These are phyloP conservation scores for Pseudomyrmex cubaensis DNA, from an alignment of 1,140 invertebrate species.

Conservation along the genomic window DNA sequence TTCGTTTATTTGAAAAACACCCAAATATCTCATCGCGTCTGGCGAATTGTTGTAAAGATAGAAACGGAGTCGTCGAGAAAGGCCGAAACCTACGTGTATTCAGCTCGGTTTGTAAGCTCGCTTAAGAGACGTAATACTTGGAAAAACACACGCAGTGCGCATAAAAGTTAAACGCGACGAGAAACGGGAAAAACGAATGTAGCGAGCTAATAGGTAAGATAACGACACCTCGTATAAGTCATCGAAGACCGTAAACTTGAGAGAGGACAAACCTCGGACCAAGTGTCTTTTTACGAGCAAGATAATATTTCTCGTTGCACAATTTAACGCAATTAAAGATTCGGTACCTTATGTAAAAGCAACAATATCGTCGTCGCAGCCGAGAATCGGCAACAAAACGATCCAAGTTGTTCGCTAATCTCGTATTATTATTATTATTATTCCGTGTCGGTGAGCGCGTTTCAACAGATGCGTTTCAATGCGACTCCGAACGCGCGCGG, in stretches of 20 bases:
- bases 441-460: background rate
- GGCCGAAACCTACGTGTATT: background rate
- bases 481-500: background rate
- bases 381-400: background rate
- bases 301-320: background rate
- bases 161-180: constrained; percentile 19
- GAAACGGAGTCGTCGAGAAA: background rate
- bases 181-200: background rate
- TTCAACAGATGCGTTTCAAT: background rate
- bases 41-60: background rate
- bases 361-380: background rate
- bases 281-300: constrained; percentile 10
- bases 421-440: background rate
- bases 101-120: background rate
- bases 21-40: no score
- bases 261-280: background rate
- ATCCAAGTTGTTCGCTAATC: no score
- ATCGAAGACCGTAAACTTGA: constrained; percentile 11
- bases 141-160: background rate
- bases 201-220: background rate
- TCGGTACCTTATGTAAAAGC: constrained; percentile 14
- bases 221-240: constrained; percentile 8
- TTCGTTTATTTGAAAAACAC: no score
- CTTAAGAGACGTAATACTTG: constrained; percentile 10
- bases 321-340: constrained; percentile 44